phyloP scores from a whole-genome alignment of 2,113 vertebrate species.

The Thymallus thymallus region DNA sequence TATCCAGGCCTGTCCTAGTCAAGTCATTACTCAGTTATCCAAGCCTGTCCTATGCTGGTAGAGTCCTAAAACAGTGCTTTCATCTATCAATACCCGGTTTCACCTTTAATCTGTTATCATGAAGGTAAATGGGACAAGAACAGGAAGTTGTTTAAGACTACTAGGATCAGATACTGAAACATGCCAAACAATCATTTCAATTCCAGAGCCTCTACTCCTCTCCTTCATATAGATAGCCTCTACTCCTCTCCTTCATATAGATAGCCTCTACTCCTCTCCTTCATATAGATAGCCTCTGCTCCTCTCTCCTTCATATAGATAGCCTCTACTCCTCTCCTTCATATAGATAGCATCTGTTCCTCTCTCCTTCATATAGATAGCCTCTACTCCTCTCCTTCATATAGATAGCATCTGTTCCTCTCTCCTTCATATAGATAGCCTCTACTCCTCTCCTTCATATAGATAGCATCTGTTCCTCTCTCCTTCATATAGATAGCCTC shows the following conservation, averaged over 20 bases:
- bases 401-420: background rate
- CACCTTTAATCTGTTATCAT: background rate
- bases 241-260: too few relatives aligned
- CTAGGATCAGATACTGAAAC: background rate
- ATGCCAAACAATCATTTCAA: background rate
- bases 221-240: background rate
- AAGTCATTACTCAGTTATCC: constrained; percentile 35
- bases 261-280: too few relatives aligned
- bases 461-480: too few relatives aligned
- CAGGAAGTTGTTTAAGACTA: background rate
- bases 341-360: background rate
- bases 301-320: too few relatives aligned
- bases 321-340: background rate
- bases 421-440: too few relatives aligned
- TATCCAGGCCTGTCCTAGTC: constrained; percentile 1
- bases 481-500: too few relatives aligned
- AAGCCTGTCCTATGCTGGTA: background rate
- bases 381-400: background rate
- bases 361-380: too few relatives aligned
- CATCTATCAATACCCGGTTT: background rate
- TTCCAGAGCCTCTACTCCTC: background rate
- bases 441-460: background rate
- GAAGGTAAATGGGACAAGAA: background rate
- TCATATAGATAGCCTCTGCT: background rate
- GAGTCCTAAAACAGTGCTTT: background rate